Conservation (phyloP, 1,140 invertebrate species). For the Riptortus pedestris region DNA sequence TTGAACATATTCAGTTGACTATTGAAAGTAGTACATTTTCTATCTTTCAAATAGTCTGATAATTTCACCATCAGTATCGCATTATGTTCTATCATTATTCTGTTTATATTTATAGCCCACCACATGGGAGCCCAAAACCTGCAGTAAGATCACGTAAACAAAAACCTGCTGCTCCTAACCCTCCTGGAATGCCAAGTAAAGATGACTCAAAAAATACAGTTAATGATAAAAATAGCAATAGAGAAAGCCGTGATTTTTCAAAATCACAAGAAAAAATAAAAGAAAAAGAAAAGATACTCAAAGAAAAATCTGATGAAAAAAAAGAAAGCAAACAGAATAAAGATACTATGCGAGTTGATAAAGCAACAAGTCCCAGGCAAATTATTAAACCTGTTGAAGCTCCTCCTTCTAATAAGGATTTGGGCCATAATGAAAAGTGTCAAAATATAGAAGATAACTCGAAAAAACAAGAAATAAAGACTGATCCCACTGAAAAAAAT, state of each 20-base stretch:
- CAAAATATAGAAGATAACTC: not conserved
- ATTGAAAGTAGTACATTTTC: too few relatives aligned
- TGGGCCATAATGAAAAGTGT: not conserved
- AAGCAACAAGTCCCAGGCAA: not conserved
- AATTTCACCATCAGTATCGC: too few relatives aligned
- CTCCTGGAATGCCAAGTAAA: conserved; percentile 38
- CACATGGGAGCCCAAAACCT: conserved; percentile 59
- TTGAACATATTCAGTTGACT: too few relatives aligned
- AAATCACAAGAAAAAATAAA: conserved; percentile 10
- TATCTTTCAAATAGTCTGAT: too few relatives aligned
- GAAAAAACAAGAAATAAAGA: not conserved
- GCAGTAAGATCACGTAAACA: conserved; percentile 54
- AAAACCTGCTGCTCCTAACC: conserved; percentile 54
- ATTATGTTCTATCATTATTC: too few relatives aligned
- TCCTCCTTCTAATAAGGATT: not conserved
- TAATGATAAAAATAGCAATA: not conserved
- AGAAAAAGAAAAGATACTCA: conserved; percentile 5
- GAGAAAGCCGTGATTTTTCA: conserved; percentile 4
- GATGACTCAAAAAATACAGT: not conserved
- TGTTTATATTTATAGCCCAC: conserved; percentile 47
- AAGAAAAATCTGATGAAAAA: not conserved
- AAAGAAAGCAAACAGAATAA: not conserved
- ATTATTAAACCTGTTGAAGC: not conserved
- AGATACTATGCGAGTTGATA: not conserved
- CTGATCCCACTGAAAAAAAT: not conserved